Evolutionary conservation across 2,888 invertebrate species (phyloP).

Genomic region (Spatulosminthurus flaviceps): DNA sequence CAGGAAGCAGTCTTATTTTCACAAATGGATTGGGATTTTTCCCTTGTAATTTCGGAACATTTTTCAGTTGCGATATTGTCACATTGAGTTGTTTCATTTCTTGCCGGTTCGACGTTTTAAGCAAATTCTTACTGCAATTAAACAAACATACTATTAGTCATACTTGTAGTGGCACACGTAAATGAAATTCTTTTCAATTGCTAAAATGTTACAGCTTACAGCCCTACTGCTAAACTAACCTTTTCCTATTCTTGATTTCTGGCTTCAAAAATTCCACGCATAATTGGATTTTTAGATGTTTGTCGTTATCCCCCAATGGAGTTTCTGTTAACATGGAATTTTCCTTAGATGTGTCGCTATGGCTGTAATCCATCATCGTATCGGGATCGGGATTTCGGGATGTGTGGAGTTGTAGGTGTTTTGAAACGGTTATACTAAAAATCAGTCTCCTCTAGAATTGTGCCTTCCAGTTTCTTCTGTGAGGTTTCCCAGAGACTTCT

Average conservation of each 20-base stretch:
- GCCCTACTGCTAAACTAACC: background rate
- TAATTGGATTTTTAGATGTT: slow-evolving; percentile 51
- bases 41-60: slow-evolving; percentile 42
- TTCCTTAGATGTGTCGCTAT: background rate
- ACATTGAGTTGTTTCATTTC: slow-evolving; percentile 52
- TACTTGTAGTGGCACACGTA: too few species aligned
- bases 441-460: too few species aligned
- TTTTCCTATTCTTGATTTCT: background rate
- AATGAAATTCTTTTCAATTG: too few species aligned
- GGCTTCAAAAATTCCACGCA: slow-evolving; percentile 54
- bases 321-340: slow-evolving; percentile 32
- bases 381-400: too few species aligned
- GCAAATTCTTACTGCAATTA: background rate
- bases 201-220: too few species aligned
- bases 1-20: slow-evolving; percentile 52
- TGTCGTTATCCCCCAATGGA: slow-evolving; percentile 54
- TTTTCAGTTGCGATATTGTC: slow-evolving; percentile 53
- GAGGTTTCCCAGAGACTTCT: too few species aligned
- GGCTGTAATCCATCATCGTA: too few species aligned
- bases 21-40: slow-evolving; percentile 52
- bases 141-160: background rate
- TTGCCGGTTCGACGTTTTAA: slow-evolving; percentile 26
- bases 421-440: too few species aligned
- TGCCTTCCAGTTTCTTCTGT: too few species aligned
- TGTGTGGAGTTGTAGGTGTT: too few species aligned